These are phyloP conservation scores for Petroica traversi DNA, from an alignment of 2,113 vertebrate species.

Conservation along the genomic window DNA sequence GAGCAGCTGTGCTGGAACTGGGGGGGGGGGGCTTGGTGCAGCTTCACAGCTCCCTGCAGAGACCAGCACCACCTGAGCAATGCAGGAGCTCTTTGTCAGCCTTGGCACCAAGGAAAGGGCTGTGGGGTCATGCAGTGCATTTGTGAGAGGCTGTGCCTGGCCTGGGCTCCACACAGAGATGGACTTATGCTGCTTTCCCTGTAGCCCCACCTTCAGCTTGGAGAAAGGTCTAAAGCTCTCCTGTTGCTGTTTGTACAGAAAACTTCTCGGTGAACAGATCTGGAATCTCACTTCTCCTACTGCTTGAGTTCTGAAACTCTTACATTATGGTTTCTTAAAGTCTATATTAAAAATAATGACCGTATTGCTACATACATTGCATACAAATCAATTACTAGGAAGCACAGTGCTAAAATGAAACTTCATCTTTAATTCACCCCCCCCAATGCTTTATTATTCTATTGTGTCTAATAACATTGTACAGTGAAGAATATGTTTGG, in stretches of 20 bases:
- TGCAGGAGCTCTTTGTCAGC: not conserved
- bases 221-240: not conserved
- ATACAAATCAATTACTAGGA: not conserved
- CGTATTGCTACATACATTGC: not conserved
- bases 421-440: not conserved
- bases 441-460: not conserved
- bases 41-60: not conserved
- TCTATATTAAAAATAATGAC: not conserved
- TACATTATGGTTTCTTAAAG: not conserved
- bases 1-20: not conserved
- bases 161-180: not conserved
- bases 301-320: not conserved
- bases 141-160: not conserved
- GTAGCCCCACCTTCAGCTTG: not conserved
- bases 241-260: not conserved
- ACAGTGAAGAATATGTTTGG: not conserved
- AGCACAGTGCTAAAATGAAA: not conserved
- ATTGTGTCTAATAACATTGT: not conserved
- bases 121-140: rapidly evolving
- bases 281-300: not conserved
- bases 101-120: not conserved
- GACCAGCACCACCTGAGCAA: rapidly evolving
- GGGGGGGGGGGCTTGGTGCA: not conserved
- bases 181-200: rapidly evolving
- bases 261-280: not conserved